Conservation (phyloP, 2,888 invertebrate species). For the Lepidochrysops patricia region DNA sequence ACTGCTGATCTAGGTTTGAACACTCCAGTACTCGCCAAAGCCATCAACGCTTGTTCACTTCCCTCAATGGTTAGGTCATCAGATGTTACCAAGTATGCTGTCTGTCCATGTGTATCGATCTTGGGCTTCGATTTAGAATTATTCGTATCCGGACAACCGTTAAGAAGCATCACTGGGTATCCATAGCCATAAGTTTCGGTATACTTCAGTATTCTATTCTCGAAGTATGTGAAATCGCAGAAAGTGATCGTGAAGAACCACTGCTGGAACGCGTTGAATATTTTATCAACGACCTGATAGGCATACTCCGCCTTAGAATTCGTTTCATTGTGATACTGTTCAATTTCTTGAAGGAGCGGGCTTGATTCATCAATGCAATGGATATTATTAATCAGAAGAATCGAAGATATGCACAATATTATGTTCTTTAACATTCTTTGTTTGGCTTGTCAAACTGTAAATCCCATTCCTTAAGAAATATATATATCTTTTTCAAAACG, state of each 20-base stretch:
- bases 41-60: constrained; percentile 46
- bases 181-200: constrained; percentile 52
- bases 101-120: constrained; percentile 55
- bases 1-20: constrained; percentile 59
- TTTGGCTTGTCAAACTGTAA: not conserved
- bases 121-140: constrained; percentile 47
- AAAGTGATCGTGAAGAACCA: constrained; percentile 64
- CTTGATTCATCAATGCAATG: constrained; percentile 29
- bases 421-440: not conserved
- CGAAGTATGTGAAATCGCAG: constrained; percentile 64
- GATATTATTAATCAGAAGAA: constrained; percentile 30
- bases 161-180: constrained; percentile 57
- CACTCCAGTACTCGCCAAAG: constrained; percentile 50
- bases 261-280: constrained; percentile 54
- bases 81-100: constrained; percentile 57
- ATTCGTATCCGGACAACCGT: constrained; percentile 46
- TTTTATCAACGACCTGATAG: constrained; percentile 48
- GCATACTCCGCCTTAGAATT: constrained; percentile 46
- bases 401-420: not conserved
- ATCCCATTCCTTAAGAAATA: not conserved
- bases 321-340: constrained; percentile 44
- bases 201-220: constrained; percentile 58
- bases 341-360: constrained; percentile 42
- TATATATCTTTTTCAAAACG: no score
- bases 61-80: constrained; percentile 41